Conservation (phyloP, 2,888 invertebrate genomes). For the Chromoteleia sp. region DNA sequence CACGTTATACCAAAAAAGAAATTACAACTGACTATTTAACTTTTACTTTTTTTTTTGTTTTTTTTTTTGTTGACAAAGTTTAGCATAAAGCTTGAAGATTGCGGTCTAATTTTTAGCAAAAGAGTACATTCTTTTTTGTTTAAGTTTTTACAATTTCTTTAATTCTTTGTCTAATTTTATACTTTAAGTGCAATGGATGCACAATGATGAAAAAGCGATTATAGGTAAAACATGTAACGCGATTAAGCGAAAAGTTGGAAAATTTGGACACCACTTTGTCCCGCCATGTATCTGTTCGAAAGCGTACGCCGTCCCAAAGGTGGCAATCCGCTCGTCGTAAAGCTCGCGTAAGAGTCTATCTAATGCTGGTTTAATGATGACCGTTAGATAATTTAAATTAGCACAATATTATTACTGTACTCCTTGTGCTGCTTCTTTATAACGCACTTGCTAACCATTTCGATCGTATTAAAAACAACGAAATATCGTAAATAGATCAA, state of each 20-base stretch:
- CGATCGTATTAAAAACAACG: background rate
- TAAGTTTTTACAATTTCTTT: too few species aligned
- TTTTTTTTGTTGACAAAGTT: too few species aligned
- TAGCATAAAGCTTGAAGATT: too few species aligned
- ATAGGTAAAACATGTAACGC: slow-evolving; percentile 79
- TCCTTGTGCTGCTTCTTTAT: slow-evolving; percentile 14
- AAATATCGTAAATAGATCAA: background rate
- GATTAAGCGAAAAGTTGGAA: slow-evolving; percentile 81
- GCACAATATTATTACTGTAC: background rate
- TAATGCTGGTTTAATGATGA: slow-evolving; percentile 19
- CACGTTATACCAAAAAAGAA: too few species aligned
- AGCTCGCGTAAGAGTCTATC: slow-evolving; percentile 82
- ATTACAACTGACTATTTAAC: too few species aligned
- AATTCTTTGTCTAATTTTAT: background rate
- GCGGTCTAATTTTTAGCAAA: background rate
- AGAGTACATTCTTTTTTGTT: background rate
- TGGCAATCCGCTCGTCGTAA: slow-evolving; percentile 84
- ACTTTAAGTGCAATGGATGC: background rate
- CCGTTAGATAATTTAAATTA: slow-evolving; percentile 4
- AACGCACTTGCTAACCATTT: slow-evolving; percentile 6
- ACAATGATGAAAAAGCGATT: slow-evolving; percentile 76
- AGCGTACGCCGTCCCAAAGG: slow-evolving; percentile 83
- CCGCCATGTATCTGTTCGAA: slow-evolving; percentile 82
- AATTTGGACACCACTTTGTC: slow-evolving; percentile 82
- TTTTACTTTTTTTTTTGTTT: too few species aligned